Evolutionary conservation across 2,797 vertebrate species (phyloP).

Genomic region (Aldrovandia affinis): DNA sequence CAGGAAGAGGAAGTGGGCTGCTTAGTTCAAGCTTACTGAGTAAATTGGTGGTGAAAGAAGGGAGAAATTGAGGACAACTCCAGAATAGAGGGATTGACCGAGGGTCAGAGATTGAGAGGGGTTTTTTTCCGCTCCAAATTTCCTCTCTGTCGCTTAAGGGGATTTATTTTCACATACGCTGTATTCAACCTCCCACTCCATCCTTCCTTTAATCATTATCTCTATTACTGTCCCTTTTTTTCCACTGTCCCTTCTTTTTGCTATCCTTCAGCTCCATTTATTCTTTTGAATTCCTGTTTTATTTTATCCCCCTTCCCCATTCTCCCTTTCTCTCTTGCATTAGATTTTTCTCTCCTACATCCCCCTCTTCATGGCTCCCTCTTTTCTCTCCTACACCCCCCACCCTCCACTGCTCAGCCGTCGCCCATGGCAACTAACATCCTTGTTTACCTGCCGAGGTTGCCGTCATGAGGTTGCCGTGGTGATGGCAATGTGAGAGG

Average conservation of each 20-base stretch:
- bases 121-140: slow-evolving; percentile 57
- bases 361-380: background rate
- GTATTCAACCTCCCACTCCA: background rate
- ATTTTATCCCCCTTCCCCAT: background rate
- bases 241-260: background rate
- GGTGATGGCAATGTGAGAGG: slow-evolving; percentile 74
- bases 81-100: background rate
- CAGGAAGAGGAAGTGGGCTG: slow-evolving; percentile 5
- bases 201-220: background rate
- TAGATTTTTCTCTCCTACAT: slow-evolving; percentile 5
- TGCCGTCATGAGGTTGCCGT: slow-evolving; percentile 80
- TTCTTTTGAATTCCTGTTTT: background rate
- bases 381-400: background rate
- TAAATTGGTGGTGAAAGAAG: background rate
- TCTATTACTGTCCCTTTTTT: background rate
- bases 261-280: background rate
- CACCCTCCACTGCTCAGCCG: slow-evolving; percentile 62
- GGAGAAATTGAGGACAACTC: background rate
- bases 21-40: background rate
- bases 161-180: slow-evolving; percentile 57
- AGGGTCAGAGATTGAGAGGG: background rate
- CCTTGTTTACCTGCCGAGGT: slow-evolving; percentile 81
- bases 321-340: background rate
- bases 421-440: slow-evolving; percentile 73
- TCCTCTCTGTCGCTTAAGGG: slow-evolving; percentile 54